phyloP scores from a whole-genome alignment of 2,113 vertebrate genomes.

The Paramormyrops kingsleyae region DNA sequence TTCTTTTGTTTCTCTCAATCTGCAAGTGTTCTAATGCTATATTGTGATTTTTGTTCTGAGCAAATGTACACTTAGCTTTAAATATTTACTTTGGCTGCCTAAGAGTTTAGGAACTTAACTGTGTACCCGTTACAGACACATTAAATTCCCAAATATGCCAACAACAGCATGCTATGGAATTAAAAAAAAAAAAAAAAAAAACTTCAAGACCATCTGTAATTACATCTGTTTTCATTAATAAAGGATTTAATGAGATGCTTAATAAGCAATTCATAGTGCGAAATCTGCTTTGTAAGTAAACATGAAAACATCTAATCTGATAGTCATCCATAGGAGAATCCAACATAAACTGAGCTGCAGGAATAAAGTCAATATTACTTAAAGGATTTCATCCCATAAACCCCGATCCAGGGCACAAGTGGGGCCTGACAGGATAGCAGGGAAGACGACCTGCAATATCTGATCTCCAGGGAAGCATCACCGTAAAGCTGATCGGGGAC shows the following conservation, averaged over 20 bases:
- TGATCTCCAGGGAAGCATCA: neutral
- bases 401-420: neutral
- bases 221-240: neutral
- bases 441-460: neutral
- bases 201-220: neutral
- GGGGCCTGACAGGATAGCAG: neutral
- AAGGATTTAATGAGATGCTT: neutral
- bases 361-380: neutral
- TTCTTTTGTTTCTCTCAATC: neutral
- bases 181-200: neutral
- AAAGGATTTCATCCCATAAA: neutral
- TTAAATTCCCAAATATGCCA: neutral
- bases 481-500: neutral
- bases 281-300: neutral
- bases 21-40: neutral
- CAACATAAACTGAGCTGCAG: neutral
- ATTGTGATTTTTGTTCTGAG: neutral
- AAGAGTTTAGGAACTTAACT: neutral
- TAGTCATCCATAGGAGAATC: neutral
- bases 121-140: neutral
- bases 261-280: neutral
- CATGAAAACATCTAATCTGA: neutral
- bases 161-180: neutral
- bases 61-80: neutral
- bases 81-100: neutral